Conservation (phyloP, 2,888 invertebrate genomes). For the Microctonus aethiopoides region DNA sequence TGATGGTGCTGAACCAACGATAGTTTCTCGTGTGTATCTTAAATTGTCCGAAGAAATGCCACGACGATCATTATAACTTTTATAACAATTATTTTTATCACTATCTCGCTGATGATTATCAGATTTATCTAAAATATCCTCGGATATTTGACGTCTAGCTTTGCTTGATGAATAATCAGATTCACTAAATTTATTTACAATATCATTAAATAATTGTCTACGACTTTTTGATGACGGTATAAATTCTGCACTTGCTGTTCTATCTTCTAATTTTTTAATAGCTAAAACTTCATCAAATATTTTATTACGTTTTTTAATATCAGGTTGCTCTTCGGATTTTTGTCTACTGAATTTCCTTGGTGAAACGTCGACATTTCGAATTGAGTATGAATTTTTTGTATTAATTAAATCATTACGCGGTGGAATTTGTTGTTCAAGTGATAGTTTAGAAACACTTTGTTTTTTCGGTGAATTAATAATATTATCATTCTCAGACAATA, state of each 20-base stretch:
- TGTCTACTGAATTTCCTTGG: slow-evolving; percentile 47
- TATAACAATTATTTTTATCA: slow-evolving; percentile 26
- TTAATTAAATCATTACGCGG: slow-evolving; percentile 32
- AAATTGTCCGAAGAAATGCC: slow-evolving; percentile 61
- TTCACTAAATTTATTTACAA: slow-evolving; percentile 36
- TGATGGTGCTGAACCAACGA: slow-evolving; percentile 40
- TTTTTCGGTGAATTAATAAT: slow-evolving; percentile 58
- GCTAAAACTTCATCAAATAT: not conserved
- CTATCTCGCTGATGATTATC: slow-evolving; percentile 42
- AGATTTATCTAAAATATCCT: slow-evolving; percentile 53
- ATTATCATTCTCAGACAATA: slow-evolving; percentile 50
- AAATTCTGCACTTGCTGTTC: slow-evolving; percentile 7
- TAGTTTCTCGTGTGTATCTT: slow-evolving; percentile 44
- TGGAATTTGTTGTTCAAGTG: slow-evolving; percentile 39
- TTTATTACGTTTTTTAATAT: slow-evolving; percentile 9
- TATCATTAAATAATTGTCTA: slow-evolving; percentile 35
- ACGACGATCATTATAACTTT: slow-evolving; percentile 48
- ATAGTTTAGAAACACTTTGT: slow-evolving; percentile 47
- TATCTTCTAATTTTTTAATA: slow-evolving; percentile 11
- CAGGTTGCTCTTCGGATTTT: slow-evolving; percentile 31
- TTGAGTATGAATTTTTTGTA: slow-evolving; percentile 38
- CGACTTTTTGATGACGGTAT: slow-evolving; percentile 29
- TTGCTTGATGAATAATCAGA: slow-evolving; percentile 18
- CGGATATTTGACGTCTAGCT: slow-evolving; percentile 54
- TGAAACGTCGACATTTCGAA: slow-evolving; percentile 40